A percentile compares a stretch with the other conserved stretches of the same genome.
phyloP scores from a whole-genome alignment of 1,140 invertebrate species.

The Hesperophylax magnus region DNA sequence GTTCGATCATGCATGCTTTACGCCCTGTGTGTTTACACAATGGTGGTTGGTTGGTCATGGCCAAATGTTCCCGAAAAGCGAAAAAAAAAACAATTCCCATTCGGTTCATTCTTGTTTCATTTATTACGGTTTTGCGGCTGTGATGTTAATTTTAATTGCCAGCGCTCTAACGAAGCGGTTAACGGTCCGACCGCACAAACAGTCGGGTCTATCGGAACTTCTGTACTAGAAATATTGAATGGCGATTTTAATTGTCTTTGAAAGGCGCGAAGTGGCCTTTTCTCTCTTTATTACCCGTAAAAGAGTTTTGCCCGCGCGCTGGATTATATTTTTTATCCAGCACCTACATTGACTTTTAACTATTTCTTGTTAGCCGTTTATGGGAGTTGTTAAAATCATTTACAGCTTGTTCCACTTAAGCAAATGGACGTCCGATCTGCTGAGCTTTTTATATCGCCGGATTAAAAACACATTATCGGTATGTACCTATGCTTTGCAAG shows the following conservation, averaged over 20 bases:
- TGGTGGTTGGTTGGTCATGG: background rate
- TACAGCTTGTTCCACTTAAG: too few relatives aligned
- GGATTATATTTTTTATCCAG: background rate
- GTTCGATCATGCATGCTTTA: background rate
- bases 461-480: too few relatives aligned
- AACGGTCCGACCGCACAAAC: slow-evolving; percentile 14
- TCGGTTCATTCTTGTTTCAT: slow-evolving; percentile 5
- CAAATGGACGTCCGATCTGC: too few relatives aligned
- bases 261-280: slow-evolving; percentile 2
- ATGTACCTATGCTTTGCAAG: too few relatives aligned
- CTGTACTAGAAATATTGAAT: background rate
- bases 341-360: background rate
- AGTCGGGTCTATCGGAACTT: background rate
- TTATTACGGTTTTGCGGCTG: slow-evolving; percentile 20
- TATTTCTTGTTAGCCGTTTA: too few relatives aligned
- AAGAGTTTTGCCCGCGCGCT: background rate
- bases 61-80: background rate
- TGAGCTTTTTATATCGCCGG: too few relatives aligned
- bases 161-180: slow-evolving; percentile 35
- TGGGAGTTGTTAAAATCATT: too few relatives aligned
- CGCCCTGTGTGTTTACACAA: background rate
- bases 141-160: slow-evolving; percentile 46
- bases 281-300: background rate
- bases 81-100: background rate
- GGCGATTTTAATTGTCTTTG: slow-evolving; percentile 20